Evolutionary conservation across 2,888 invertebrate genomes (phyloP).

Genomic region (Zootermopsis nevadensis): DNA sequence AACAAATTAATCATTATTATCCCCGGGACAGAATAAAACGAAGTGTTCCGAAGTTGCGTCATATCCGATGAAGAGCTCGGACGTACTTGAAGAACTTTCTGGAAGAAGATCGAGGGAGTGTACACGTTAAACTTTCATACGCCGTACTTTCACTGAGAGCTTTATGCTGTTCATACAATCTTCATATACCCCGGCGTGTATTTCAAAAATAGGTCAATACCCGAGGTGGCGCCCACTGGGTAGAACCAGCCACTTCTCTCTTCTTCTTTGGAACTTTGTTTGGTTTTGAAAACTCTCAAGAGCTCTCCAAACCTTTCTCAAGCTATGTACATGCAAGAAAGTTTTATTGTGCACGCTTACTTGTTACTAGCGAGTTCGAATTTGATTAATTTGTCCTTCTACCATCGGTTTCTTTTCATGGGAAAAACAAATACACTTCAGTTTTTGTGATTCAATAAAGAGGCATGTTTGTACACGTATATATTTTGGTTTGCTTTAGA

Average conservation of each 20-base stretch:
- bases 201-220: slow-evolving; percentile 28
- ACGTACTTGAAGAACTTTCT: not conserved
- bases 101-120: not conserved
- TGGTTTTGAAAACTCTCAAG: not conserved
- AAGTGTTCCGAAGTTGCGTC: not conserved
- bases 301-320: not conserved
- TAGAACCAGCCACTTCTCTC: not conserved
- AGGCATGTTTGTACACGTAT: no score
- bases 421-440: no score
- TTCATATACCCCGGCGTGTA: not conserved
- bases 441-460: no score
- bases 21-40: not conserved
- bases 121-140: not conserved
- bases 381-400: not conserved
- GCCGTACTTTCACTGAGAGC: not conserved
- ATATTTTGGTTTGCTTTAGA: no score
- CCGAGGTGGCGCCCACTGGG: not conserved
- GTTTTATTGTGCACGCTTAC: not conserved
- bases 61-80: not conserved
- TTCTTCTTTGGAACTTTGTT: not conserved
- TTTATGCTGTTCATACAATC: slow-evolving; percentile 3
- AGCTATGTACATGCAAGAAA: not conserved
- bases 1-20: not conserved
- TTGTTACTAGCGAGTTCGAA: not conserved
- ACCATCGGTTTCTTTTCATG: no score